phyloP scores from a whole-genome alignment of 2,888 invertebrate species.

The Ornithoptera priamus region DNA sequence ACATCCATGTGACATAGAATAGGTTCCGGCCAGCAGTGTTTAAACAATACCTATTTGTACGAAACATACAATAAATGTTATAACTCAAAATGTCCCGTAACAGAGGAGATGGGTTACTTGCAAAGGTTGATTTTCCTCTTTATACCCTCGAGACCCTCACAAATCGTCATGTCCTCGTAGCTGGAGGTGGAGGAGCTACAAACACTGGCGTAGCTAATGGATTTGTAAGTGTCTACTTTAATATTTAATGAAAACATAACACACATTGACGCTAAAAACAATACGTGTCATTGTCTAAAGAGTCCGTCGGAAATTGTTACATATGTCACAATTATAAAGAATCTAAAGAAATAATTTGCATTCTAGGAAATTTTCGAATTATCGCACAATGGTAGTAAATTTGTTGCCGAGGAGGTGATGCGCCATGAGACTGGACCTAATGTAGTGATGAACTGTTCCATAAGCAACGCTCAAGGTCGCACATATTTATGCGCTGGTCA shows the following conservation, averaged over 20 bases:
- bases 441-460: constrained; percentile 95
- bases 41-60: constrained; percentile 40
- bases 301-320: background rate
- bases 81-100: constrained; percentile 68
- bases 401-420: constrained; percentile 92
- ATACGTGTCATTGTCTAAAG: constrained; percentile 54
- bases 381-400: constrained; percentile 89
- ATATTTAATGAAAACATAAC: constrained; percentile 28
- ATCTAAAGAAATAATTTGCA: constrained; percentile 38
- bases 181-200: constrained; percentile 97
- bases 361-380: constrained; percentile 95
- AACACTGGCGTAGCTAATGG: constrained; percentile 99
- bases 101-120: constrained; percentile 86
- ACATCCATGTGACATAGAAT: constrained; percentile 53
- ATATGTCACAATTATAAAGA: constrained; percentile 1
- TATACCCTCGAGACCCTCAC: constrained; percentile 95
- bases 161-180: constrained; percentile 95
- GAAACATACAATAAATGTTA: constrained; percentile 51
- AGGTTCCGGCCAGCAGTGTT: constrained; percentile 48
- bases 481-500: constrained; percentile 93
- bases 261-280: constrained; percentile 17
- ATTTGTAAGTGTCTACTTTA: constrained; percentile 85
- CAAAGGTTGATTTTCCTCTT: constrained; percentile 95
- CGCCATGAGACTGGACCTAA: constrained; percentile 93
- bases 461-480: constrained; percentile 85